These are phyloP conservation scores for Erythrolamprus reginae DNA, from an alignment of 2,113 vertebrate species.

Conservation along the genomic window DNA sequence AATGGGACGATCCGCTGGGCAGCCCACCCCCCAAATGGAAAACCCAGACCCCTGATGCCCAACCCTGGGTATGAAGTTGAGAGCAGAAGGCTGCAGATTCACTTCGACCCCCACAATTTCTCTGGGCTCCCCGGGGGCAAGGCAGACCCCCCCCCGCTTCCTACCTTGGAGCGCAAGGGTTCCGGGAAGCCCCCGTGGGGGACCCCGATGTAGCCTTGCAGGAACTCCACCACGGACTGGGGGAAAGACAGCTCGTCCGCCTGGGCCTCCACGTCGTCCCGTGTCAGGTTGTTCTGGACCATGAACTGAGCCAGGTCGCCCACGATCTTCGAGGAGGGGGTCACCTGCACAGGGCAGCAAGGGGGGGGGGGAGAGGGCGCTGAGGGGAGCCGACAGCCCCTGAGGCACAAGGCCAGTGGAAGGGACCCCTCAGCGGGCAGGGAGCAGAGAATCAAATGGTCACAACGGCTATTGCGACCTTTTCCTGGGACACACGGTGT, in stretches of 20 bases:
- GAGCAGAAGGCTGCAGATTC: background rate
- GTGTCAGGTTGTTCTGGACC: slow-evolving; percentile 87
- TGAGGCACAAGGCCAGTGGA: background rate
- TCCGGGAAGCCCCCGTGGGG: slow-evolving; percentile 92
- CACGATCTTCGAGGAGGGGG: slow-evolving; percentile 92
- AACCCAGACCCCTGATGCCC: no score
- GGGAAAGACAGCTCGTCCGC: slow-evolving; percentile 93
- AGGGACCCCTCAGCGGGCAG: background rate
- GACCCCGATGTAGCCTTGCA: slow-evolving; percentile 87
- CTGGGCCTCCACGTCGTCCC: slow-evolving; percentile 79
- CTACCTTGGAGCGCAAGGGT: slow-evolving; percentile 85
- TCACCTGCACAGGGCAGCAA: slow-evolving; percentile 69
- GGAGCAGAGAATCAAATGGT: background rate
- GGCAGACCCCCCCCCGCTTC: background rate
- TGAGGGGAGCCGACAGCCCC: no score
- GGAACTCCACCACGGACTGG: slow-evolving; percentile 87
- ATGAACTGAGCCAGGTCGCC: slow-evolving; percentile 96
- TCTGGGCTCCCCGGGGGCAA: background rate
- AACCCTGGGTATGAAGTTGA: background rate
- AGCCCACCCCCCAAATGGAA: background rate
- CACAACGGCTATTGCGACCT: background rate
- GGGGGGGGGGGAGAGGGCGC: background rate
- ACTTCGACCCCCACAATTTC: background rate
- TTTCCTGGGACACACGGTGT: background rate
- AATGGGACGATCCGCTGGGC: background rate